Evolutionary conservation across 2,797 vertebrate genomes (phyloP).

Genomic region (Silurus aristotelis): DNA sequence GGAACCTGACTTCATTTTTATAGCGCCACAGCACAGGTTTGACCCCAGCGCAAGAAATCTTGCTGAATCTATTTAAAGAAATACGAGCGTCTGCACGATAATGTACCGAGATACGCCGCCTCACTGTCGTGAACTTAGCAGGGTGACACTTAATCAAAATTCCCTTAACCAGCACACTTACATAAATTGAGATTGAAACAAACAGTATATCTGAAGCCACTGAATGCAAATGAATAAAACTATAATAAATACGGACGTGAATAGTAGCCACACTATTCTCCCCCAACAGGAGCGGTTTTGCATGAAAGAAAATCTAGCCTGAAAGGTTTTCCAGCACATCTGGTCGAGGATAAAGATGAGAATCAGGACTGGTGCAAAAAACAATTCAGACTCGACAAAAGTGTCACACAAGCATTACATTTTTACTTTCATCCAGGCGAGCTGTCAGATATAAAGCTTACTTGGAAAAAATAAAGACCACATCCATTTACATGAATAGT

Average conservation of each 20-base stretch:
- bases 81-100: not conserved
- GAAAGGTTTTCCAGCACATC: not conserved
- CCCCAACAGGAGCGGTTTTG: no score
- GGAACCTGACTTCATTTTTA: not conserved
- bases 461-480: not conserved
- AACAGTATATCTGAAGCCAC: not conserved
- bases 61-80: conserved; percentile 4
- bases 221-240: not conserved
- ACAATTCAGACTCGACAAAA: not conserved
- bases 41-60: not conserved
- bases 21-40: not conserved
- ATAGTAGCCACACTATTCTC: not conserved
- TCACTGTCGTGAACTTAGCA: not conserved
- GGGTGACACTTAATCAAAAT: not conserved
- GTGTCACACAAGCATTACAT: not conserved
- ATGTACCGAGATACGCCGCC: not conserved
- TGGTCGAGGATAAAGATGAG: not conserved
- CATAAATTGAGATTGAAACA: not conserved
- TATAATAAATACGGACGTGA: not conserved
- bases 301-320: not conserved
- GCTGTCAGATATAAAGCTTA: not conserved
- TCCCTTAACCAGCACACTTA: not conserved
- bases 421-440: not conserved
- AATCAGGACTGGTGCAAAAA: not conserved
- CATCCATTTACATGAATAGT: not conserved